These are phyloP conservation scores for Struthidea cinerea DNA, from an alignment of 2,113 vertebrate species.

Conservation along the genomic window DNA sequence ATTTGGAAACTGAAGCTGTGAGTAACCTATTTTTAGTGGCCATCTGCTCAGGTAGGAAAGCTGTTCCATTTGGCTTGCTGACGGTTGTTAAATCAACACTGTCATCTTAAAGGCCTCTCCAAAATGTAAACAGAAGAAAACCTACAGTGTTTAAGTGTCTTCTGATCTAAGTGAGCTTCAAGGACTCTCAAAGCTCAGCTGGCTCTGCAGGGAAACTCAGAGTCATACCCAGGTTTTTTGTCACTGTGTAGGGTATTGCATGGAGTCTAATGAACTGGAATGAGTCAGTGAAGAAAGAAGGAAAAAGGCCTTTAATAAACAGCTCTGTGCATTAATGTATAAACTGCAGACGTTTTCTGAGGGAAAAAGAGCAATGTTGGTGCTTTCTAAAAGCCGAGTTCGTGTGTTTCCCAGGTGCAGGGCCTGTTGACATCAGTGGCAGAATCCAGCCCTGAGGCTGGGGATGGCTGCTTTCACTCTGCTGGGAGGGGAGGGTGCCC, in stretches of 20 bases:
- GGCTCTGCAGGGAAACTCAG: not conserved
- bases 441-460: not conserved
- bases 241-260: not conserved
- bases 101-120: not conserved
- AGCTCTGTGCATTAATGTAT: not conserved
- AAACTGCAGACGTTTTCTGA: not conserved
- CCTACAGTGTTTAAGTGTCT: not conserved
- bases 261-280: not conserved
- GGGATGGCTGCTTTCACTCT: not conserved
- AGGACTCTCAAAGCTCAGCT: not conserved
- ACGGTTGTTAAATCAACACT: not conserved
- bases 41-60: slow-evolving; percentile 35
- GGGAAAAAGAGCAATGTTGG: not conserved
- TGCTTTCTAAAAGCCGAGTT: not conserved
- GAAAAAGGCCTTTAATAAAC: not conserved
- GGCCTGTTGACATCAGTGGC: not conserved
- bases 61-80: not conserved
- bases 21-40: not conserved
- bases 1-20: not conserved
- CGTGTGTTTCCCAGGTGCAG: not conserved
- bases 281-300: not conserved
- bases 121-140: slow-evolving; percentile 10
- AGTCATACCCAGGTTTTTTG: not conserved
- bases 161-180: not conserved
- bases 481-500: not conserved